These are phyloP conservation scores for Xiphophorus birchmanni DNA, from an alignment of 2,797 vertebrate genomes.

Conservation along the genomic window DNA sequence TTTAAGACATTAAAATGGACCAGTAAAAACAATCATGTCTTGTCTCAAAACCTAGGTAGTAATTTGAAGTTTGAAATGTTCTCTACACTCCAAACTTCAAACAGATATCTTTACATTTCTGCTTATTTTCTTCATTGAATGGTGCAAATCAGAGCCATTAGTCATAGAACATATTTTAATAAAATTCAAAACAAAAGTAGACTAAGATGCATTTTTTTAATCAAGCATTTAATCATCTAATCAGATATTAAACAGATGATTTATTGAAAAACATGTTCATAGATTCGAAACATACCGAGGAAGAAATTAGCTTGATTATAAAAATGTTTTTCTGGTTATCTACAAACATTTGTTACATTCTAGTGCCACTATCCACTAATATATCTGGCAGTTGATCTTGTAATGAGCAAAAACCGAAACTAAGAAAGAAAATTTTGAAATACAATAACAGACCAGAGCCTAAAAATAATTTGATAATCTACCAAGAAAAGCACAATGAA, in stretches of 20 bases:
- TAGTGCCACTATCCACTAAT: not conserved
- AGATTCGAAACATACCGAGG: not conserved
- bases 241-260: not conserved
- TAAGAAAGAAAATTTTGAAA: not conserved
- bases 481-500: not conserved
- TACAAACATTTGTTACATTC: not conserved
- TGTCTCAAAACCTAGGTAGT: not conserved
- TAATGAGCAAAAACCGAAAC: not conserved
- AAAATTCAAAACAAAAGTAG: not conserved
- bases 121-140: not conserved
- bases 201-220: not conserved
- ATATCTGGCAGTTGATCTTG: not conserved
- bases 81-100: not conserved
- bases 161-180: not conserved
- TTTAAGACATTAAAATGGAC: not conserved
- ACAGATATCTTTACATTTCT: not conserved
- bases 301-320: not conserved
- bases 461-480: not conserved
- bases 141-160: not conserved
- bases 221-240: not conserved
- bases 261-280: not conserved
- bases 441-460: not conserved
- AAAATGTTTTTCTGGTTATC: not conserved
- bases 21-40: not conserved
- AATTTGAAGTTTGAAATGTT: not conserved